phyloP scores from a whole-genome alignment of 2,888 invertebrate species.

The Eilema sororculum region DNA sequence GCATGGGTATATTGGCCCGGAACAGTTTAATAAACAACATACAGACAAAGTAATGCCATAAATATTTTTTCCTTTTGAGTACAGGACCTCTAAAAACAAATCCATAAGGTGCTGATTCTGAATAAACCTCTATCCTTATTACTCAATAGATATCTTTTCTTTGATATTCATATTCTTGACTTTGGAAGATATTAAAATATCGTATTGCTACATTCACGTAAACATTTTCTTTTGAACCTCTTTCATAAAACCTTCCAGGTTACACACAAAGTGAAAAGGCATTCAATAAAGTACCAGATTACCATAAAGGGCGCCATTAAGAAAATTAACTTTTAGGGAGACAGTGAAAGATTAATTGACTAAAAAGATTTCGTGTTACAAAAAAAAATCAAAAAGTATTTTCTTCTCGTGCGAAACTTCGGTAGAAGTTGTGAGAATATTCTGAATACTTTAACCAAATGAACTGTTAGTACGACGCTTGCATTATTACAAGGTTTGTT shows the following conservation, averaged over 20 bases:
- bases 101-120: neutral
- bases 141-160: neutral
- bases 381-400: slow-evolving; percentile 2
- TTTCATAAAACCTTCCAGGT: neutral
- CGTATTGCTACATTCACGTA: neutral
- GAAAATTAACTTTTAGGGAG: slow-evolving; percentile 36
- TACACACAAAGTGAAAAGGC: neutral
- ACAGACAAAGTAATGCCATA: no score
- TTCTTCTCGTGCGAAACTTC: slow-evolving; percentile 2
- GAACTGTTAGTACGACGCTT: slow-evolving; percentile 43
- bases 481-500: slow-evolving; percentile 39
- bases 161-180: neutral
- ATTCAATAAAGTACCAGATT: neutral
- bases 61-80: neutral
- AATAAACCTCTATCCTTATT: neutral
- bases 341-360: slow-evolving; percentile 47
- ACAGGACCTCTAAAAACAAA: neutral
- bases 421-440: slow-evolving; percentile 37
- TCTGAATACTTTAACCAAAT: slow-evolving; percentile 56
- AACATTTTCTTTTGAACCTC: neutral
- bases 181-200: neutral
- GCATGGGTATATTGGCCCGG: no score
- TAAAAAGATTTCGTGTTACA: neutral
- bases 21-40: no score
- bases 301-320: slow-evolving; percentile 25